Conservation (phyloP, 2,888 invertebrate species). For the Zelleria hepariella region DNA sequence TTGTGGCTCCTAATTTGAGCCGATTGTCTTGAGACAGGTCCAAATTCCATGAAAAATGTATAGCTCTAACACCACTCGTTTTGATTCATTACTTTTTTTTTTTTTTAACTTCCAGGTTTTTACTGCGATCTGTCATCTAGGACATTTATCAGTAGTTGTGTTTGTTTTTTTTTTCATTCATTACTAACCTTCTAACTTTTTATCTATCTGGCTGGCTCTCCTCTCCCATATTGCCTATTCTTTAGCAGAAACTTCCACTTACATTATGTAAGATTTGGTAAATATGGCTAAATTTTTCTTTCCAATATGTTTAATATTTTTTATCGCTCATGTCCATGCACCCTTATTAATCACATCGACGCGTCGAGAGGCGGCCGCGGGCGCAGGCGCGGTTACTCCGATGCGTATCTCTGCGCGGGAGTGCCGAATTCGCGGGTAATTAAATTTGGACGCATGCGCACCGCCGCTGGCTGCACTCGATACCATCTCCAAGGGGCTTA, state of each 20-base stretch:
- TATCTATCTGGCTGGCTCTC: too few relatives aligned
- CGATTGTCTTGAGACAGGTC: conserved; percentile 27
- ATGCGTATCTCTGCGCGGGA: conserved; percentile 29
- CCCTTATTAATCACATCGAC: conserved; percentile 2
- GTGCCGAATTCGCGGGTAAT: conserved; percentile 52
- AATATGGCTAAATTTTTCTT: too few relatives aligned
- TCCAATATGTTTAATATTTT: too few relatives aligned
- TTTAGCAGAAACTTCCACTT: not conserved
- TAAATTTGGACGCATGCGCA: conserved; percentile 45
- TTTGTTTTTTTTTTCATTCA: too few relatives aligned
- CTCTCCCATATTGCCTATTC: too few relatives aligned
- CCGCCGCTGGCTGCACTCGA: conserved; percentile 31
- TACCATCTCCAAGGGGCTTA: conserved; percentile 23
- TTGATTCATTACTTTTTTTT: too few relatives aligned
- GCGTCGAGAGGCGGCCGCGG: not conserved
- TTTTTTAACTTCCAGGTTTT: too few relatives aligned
- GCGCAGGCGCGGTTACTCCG: conserved; percentile 9
- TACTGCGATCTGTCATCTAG: too few relatives aligned
- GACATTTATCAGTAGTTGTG: too few relatives aligned
- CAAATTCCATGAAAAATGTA: not conserved
- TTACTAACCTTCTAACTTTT: too few relatives aligned
- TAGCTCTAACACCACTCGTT: too few relatives aligned
- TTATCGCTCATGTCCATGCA: not conserved
- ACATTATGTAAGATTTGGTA: too few relatives aligned
- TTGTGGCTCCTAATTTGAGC: conserved; percentile 37